A percentile compares a stretch with the other conserved stretches of the same genome.
phyloP scores from a whole-genome alignment of 2,113 vertebrate species.

The Axis porcinus region DNA sequence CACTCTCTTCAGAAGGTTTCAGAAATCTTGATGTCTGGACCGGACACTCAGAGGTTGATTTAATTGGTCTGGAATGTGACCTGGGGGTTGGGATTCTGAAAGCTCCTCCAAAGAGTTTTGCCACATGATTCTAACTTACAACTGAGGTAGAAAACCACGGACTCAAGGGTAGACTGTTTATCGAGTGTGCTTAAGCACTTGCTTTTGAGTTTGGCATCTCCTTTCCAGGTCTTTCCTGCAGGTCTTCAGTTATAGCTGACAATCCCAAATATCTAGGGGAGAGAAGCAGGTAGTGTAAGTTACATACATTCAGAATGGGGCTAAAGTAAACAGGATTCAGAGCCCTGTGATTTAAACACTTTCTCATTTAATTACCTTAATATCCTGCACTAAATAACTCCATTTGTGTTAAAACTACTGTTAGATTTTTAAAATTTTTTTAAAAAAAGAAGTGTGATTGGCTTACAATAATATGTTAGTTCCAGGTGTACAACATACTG shows the following conservation, averaged over 20 bases:
- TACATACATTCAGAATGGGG: neutral
- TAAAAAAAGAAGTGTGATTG: neutral
- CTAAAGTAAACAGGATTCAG: neutral
- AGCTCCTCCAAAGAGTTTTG: neutral
- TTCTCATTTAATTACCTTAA: neutral
- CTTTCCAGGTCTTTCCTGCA: neutral
- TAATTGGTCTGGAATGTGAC: neutral
- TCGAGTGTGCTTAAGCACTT: neutral
- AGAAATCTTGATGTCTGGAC: neutral
- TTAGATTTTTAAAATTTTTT: neutral
- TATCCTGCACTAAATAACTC: neutral
- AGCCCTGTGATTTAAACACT: neutral
- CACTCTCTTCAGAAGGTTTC: neutral
- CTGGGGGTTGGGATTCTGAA: neutral
- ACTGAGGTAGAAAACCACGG: neutral
- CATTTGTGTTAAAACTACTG: neutral
- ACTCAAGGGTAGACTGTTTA: neutral
- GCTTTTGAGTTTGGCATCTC: neutral
- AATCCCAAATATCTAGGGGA: neutral
- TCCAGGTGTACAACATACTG: neutral
- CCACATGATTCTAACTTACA: neutral
- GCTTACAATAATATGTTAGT: neutral
- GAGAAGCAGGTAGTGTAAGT: neutral
- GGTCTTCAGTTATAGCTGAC: neutral
- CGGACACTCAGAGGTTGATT: neutral